Evolutionary conservation across 2,888 invertebrate species (phyloP), one percentile per base, ranked within the genome.

Genomic region (Cosmia trapezina): DNA sequence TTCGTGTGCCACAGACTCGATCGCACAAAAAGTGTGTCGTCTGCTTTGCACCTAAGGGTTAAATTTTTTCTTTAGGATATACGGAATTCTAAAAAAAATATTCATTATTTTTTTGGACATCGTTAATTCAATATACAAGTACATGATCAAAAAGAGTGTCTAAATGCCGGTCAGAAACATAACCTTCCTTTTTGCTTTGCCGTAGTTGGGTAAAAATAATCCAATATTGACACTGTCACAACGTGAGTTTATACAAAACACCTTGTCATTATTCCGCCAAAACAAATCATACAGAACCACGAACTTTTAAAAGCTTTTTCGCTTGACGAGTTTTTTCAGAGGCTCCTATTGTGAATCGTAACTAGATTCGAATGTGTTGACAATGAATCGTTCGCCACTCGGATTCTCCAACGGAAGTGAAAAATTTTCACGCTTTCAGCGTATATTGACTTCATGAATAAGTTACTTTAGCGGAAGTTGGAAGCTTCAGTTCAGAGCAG

Each of bases 281-380:
- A 76, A 49, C 2, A 37, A 51, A 19, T 37, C 43, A 45, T 67
- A 78, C 72, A 4, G 84, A 68, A 67, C 73, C 69, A 43, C 37
- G 6, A 74, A 73, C 57, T 73, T 69, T 53, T 72, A 56, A 79
- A 71, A 79, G 64, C 66, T 54, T 77, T 62, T 75, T 33, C 70
- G 43, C 65, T 69, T 71, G 81, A 70, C 73, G 56, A 41, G 54
- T 73, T 80, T 83, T 80, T 84, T 69, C 53, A 62, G 37, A 53
- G 37, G 65, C 80, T 63, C 74, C 80, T 84, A 88, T 87, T 85
- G 75, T 83, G 80, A 71, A 56, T 67, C 67, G 76, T 86, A 85
- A 86, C 87, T 81, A 81, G 85, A 83, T 84, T 80, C 67, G 86
- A 86, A 82, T 86, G 78, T 79, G 87, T 86, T 88, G 85, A 87